Conservation (phyloP, 1,140 invertebrate genomes). For the Lethocerus indicus region DNA sequence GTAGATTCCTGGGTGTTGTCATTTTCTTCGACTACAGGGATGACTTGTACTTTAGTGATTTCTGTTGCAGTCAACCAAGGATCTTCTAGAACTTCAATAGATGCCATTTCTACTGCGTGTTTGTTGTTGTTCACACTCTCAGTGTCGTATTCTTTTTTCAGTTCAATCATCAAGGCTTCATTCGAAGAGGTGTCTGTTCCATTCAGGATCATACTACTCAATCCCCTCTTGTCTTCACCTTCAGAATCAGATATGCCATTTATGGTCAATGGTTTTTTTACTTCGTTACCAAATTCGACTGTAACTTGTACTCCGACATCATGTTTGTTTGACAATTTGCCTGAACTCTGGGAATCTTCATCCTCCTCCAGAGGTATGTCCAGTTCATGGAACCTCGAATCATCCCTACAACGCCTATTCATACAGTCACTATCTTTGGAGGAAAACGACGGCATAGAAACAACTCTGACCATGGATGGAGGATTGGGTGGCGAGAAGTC, state of each 20-base stretch:
- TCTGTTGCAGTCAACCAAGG: slow-evolving; percentile 17
- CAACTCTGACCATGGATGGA: slow-evolving; percentile 42
- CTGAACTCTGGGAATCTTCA: slow-evolving; percentile 5
- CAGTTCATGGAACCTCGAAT: slow-evolving; percentile 4
- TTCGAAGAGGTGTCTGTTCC: slow-evolving; percentile 14
- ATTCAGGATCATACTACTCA: slow-evolving; percentile 7
- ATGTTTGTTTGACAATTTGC: not conserved
- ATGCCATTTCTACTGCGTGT: slow-evolving; percentile 9
- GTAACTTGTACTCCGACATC: slow-evolving; percentile 16
- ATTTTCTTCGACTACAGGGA: slow-evolving; percentile 14
- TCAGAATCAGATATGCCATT: slow-evolving; percentile 8
- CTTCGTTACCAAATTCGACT: slow-evolving; percentile 3
- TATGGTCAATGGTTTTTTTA: not conserved
- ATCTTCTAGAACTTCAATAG: slow-evolving; percentile 11
- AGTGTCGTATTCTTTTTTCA: slow-evolving; percentile 12
- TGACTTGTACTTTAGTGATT: slow-evolving; percentile 16
- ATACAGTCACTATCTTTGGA: slow-evolving; percentile 27
- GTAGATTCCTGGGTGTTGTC: slow-evolving; percentile 1
- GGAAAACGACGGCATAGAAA: slow-evolving; percentile 41
- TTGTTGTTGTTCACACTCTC: slow-evolving; percentile 13
- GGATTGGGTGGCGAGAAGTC: slow-evolving; percentile 33
- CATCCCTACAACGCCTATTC: slow-evolving; percentile 18
- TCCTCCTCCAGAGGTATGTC: slow-evolving; percentile 8
- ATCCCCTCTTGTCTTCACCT: slow-evolving; percentile 6
- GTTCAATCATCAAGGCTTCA: slow-evolving; percentile 13